Percentiles rank a stretch among this genome's conserved stretches.
These are phyloP conservation scores for Monopterus albus DNA, from an alignment of 2,113 vertebrate species.

Conservation along the genomic window DNA sequence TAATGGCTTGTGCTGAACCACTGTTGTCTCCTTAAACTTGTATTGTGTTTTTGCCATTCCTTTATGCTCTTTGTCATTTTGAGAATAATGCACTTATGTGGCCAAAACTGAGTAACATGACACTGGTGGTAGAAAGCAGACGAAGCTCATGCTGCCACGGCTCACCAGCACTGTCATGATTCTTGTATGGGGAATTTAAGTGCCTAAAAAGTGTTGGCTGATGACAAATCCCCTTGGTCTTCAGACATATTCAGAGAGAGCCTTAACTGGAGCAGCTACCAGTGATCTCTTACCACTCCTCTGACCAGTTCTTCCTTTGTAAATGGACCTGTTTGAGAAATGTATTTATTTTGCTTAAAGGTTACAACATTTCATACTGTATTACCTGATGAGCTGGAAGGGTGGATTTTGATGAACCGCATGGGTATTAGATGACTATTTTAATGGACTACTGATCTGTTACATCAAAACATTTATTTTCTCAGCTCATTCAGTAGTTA, in stretches of 20 bases:
- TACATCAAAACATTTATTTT: conserved; percentile 18
- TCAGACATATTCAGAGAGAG: background rate
- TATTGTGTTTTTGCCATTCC: conserved; percentile 49
- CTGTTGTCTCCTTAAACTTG: conserved; percentile 13
- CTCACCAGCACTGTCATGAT: background rate
- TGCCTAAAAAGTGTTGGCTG: conserved; percentile 26
- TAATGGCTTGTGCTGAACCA: conserved; percentile 38
- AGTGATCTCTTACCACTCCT: background rate
- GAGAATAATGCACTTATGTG: background rate
- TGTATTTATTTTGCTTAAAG: conserved; percentile 51
- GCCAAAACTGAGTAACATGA: background rate
- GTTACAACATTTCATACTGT: conserved; percentile 32
- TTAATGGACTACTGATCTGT: conserved; percentile 32
- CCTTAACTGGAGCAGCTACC: conserved; percentile 8
- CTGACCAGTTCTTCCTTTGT: conserved; percentile 32
- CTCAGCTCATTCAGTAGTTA: background rate
- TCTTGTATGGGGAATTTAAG: too few relatives aligned
- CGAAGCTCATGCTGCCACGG: background rate
- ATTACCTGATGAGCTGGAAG: conserved; percentile 19
- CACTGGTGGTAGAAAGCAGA: background rate
- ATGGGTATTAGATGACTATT: too few relatives aligned
- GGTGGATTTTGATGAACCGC: conserved; percentile 26
- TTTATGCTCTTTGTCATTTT: conserved; percentile 14
- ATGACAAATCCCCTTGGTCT: background rate
- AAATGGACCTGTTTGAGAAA: conserved; percentile 58